phyloP scores from a whole-genome alignment of 2,797 vertebrate species.

The Tragelaphus eurycerus region DNA sequence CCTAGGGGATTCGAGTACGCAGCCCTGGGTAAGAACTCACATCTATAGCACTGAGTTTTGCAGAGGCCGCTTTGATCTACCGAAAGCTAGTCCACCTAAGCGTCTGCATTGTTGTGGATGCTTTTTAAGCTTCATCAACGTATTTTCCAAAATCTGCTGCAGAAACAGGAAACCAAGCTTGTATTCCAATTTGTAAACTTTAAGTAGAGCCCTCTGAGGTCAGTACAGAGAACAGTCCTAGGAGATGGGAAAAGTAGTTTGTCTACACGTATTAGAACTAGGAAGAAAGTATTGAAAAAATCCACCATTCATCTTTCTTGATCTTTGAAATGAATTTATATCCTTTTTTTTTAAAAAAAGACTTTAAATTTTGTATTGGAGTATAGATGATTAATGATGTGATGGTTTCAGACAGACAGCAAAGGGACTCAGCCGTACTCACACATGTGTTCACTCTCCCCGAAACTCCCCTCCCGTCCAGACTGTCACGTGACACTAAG shows the following conservation, averaged over 20 bases:
- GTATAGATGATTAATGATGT: background rate
- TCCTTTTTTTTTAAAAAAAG: background rate
- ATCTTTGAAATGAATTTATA: background rate
- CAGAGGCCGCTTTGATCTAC: background rate
- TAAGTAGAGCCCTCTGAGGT: background rate
- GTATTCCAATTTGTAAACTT: background rate
- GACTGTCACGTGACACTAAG: background rate
- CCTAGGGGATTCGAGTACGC: background rate
- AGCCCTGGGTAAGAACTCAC: background rate
- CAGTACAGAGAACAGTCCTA: background rate
- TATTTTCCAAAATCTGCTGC: background rate
- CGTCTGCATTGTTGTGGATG: background rate
- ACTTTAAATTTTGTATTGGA: background rate
- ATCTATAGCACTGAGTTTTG: background rate
- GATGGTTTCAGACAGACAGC: background rate
- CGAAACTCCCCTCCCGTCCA: background rate
- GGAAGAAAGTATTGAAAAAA: background rate
- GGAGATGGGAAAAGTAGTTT: background rate
- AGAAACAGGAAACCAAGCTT: slow-evolving; percentile 12
- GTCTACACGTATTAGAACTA: background rate
- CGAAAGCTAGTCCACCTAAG: too few species aligned
- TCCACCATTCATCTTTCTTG: background rate
- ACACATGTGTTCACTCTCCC: accelerated
- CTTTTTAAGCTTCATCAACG: background rate
- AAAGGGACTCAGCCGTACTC: background rate